Percentiles rank a stretch among this genome's conserved stretches.
phyloP scores from a whole-genome alignment of 2,113 vertebrate genomes.

The Trachemys scripta region DNA sequence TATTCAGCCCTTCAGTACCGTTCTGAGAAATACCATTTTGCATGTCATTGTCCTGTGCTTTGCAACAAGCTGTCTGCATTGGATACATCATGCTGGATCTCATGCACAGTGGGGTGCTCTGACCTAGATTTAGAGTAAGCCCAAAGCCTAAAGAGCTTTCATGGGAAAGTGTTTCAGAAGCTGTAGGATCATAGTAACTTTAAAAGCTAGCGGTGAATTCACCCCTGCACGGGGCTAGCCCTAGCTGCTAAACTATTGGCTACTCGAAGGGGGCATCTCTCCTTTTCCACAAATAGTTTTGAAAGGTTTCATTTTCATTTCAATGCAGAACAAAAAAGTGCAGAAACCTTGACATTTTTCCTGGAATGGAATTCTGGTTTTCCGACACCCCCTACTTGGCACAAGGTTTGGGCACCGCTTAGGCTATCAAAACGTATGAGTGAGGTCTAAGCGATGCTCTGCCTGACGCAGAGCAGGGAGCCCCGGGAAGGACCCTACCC shows the following conservation, averaged over 20 bases:
- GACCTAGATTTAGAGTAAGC: neutral
- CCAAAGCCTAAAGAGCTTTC: neutral
- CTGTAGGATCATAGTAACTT: neutral
- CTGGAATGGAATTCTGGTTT: neutral
- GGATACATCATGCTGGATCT: neutral
- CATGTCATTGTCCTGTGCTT: rapidly evolving
- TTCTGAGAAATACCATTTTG: rapidly evolving
- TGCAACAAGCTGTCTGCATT: neutral
- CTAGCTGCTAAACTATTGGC: neutral
- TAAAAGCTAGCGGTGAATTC: neutral
- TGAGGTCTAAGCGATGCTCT: neutral
- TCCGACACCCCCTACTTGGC: no score
- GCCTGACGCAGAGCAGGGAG: neutral
- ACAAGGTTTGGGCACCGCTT: neutral
- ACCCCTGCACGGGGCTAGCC: rapidly evolving
- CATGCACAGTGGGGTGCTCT: rapidly evolving
- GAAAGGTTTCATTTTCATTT: no score
- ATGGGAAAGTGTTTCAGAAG: neutral
- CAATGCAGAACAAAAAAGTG: no score
- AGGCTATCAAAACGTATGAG: neutral
- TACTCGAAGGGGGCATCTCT: neutral
- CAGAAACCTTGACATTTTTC: neutral
- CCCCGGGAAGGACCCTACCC: no score
- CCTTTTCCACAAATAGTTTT: neutral
- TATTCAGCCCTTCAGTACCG: rapidly evolving